Base-by-base conservation (phyloP, 2,888 invertebrate genomes). In the Drosophila rellima region DNA sequence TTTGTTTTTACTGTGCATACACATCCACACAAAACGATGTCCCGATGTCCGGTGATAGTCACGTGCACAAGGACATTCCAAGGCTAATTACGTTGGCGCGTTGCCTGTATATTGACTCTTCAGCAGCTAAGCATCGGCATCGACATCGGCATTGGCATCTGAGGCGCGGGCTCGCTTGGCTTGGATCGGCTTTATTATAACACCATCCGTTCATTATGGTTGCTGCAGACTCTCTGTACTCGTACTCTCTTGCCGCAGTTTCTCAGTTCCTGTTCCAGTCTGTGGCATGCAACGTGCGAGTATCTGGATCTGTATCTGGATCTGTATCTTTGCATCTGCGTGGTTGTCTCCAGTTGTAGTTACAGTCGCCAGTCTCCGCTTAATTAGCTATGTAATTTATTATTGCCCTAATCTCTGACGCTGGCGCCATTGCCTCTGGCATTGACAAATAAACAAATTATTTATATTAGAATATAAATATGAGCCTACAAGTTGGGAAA, bases 1-100 rank as follows among this genome's bases (percentile, higher is more conserved):
- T 6, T 6, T 7, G 6, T 26, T 26, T 26, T 26, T 7, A 7
- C 26, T 26, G 26, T 26, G 26, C 7, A 26, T 26, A 26, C 31
- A 47, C 59, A 52, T 48, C 6, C 44, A 31, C 62, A 61, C 71
- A 26, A 23, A 17, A 26, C 29, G 18, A 18, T 47, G 68, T 40
- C 61, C 61, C 63, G 60, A 60, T 63, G 74, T 56, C 64, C 73
- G 65, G 79, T 69, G 77, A 82, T 62, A 73, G 77, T 88, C 80
- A 88, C 89, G 88, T 89, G 87, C 86, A 82, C 88, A 89, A 88
- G 88, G 88, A 88, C 88, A 89, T 88, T 86, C 88, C 90, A 83
- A 75, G 82, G 85, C 84, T 88, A 88, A 88, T 88, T 88, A 82
- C 87, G 75, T 78, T 77, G 80, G 78, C 78, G 80, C 84, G 66